Conservation (phyloP, 1,140 invertebrate species). For the Trissolcus basalis region DNA sequence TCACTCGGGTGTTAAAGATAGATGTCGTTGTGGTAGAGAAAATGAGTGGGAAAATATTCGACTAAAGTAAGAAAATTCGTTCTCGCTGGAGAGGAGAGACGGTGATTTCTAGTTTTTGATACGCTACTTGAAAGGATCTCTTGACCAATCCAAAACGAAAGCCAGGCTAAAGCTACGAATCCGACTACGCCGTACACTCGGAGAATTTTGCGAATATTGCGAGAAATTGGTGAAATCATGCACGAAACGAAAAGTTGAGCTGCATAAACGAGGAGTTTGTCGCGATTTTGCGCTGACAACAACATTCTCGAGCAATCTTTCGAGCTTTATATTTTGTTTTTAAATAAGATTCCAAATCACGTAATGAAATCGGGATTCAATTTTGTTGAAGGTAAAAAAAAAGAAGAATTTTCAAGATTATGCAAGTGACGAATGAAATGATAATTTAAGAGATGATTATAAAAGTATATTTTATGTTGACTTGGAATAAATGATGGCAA, state of each 20-base stretch:
- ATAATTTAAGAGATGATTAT: too few relatives aligned
- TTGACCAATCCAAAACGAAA: slow-evolving; percentile 54
- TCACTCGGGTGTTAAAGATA: slow-evolving; percentile 37
- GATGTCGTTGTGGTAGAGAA: slow-evolving; percentile 49
- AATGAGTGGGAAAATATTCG: slow-evolving; percentile 52
- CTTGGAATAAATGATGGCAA: too few relatives aligned
- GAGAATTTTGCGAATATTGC: slow-evolving; percentile 41
- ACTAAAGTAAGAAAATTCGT: slow-evolving; percentile 56
- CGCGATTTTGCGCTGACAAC: neutral
- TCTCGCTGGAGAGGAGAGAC: slow-evolving; percentile 18
- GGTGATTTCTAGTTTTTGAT: slow-evolving; percentile 58
- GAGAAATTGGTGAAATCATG: slow-evolving; percentile 51
- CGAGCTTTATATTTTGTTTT: slow-evolving; percentile 5
- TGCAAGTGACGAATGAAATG: too few relatives aligned
- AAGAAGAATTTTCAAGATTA: too few relatives aligned
- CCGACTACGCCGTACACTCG: slow-evolving; percentile 33
- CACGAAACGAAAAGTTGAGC: slow-evolving; percentile 36
- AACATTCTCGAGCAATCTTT: slow-evolving; percentile 26
- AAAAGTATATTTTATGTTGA: too few relatives aligned
- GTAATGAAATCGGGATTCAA: too few relatives aligned
- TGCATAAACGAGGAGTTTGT: neutral
- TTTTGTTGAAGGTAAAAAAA: too few relatives aligned
- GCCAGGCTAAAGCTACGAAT: slow-evolving; percentile 38
- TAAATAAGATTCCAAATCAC: too few relatives aligned
- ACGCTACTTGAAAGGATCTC: slow-evolving; percentile 54